Conservation (phyloP, 2,113 vertebrate genomes). For the Hypanus sabinus region DNA sequence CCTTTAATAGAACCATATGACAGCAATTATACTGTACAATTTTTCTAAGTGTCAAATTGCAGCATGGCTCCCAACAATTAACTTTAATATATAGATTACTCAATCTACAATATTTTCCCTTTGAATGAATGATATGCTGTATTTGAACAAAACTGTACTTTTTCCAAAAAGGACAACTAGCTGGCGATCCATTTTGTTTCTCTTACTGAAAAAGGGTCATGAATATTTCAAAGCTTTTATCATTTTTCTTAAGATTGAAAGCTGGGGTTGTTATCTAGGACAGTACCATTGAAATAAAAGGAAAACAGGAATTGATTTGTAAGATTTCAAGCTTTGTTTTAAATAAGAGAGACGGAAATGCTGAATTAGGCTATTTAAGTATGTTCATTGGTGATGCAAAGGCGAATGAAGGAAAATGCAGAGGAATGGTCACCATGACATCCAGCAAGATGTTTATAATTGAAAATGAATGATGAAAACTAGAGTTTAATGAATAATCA, state of each 20-base stretch:
- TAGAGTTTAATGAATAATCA: background rate
- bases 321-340: background rate
- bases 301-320: background rate
- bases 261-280: background rate
- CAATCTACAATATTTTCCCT: background rate
- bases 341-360: background rate
- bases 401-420: background rate
- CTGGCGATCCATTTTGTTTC: background rate
- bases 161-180: too few species aligned
- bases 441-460: background rate
- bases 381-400: background rate
- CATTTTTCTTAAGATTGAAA: background rate
- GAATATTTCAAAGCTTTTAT: background rate
- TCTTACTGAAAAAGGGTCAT: background rate
- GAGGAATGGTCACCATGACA: background rate
- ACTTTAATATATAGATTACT: background rate
- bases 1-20: background rate
- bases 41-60: background rate
- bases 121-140: too few species aligned
- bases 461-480: background rate
- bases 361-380: background rate
- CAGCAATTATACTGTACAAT: constrained; percentile 7
- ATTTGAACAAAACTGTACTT: background rate
- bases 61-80: background rate
- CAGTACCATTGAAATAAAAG: background rate